phyloP scores from a whole-genome alignment of 2,888 invertebrate genomes.

The Coelopa pilipes region DNA sequence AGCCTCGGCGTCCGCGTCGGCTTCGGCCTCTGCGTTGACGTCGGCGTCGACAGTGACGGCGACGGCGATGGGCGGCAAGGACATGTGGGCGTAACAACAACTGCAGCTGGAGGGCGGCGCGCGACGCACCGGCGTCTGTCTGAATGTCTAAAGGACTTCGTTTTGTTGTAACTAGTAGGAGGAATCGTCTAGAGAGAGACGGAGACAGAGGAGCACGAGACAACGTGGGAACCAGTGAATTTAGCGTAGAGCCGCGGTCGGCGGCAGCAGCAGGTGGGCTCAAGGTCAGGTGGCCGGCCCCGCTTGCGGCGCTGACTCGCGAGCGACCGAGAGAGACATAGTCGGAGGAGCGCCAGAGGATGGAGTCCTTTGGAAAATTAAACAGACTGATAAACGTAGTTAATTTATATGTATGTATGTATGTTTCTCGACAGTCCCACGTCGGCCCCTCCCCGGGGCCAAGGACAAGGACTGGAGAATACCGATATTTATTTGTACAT shows the following conservation, averaged over 20 bases:
- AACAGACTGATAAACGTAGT: constrained; percentile 65
- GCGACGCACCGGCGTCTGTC: constrained; percentile 47
- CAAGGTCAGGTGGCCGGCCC: too few species aligned
- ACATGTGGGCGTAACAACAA: constrained; percentile 62
- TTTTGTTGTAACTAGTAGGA: neutral
- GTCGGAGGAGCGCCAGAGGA: neutral
- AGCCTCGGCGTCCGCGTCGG: constrained; percentile 43
- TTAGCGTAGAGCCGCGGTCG: constrained; percentile 46
- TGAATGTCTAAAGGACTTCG: constrained; percentile 41
- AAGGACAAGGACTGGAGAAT: too few species aligned
- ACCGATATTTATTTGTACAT: too few species aligned
- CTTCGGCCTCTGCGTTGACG: constrained; percentile 46
- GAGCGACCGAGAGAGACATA: too few species aligned
- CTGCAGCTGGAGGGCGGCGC: constrained; percentile 41
- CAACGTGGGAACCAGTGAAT: constrained; percentile 58
- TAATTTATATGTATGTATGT: constrained; percentile 41
- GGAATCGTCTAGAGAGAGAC: too few species aligned
- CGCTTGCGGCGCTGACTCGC: too few species aligned
- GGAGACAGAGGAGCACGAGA: constrained; percentile 38
- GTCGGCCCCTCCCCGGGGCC: neutral
- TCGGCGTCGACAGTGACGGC: constrained; percentile 50
- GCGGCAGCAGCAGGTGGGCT: neutral
- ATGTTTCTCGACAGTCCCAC: constrained; percentile 7
- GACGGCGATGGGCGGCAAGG: constrained; percentile 43
- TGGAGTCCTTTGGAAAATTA: constrained; percentile 38